Percentiles rank a stretch among this genome's conserved stretches.
phyloP scores from a whole-genome alignment of 2,797 vertebrate species.

The Pristis pectinata region DNA sequence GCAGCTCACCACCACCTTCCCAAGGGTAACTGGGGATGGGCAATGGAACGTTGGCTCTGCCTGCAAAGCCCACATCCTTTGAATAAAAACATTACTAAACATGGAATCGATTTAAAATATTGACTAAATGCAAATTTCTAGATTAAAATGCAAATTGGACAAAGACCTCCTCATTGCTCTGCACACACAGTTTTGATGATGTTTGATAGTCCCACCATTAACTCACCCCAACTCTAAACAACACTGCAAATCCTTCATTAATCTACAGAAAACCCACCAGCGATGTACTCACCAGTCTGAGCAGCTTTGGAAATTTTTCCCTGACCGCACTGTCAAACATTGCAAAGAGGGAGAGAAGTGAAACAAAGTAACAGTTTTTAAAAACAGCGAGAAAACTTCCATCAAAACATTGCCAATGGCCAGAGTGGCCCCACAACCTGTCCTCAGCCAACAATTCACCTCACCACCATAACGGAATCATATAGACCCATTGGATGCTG shows the following conservation, averaged over 20 bases:
- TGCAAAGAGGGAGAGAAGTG: constrained; percentile 43
- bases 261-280: neutral
- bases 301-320: constrained; percentile 73
- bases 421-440: constrained; percentile 42
- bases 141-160: neutral
- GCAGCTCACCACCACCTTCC: no score
- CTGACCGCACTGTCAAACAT: constrained; percentile 65
- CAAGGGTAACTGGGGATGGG: no score
- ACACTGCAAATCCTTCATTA: neutral
- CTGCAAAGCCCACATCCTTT: no score
- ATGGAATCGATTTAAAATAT: neutral
- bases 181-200: neutral
- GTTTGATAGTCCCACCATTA: neutral
- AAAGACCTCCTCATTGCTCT: neutral
- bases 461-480: constrained; percentile 36
- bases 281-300: constrained; percentile 66
- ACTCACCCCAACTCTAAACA: neutral
- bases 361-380: constrained; percentile 45
- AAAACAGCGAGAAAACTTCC: constrained; percentile 44
- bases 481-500: neutral
- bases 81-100: neutral
- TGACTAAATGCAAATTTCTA: neutral
- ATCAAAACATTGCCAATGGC: constrained; percentile 43
- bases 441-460: constrained; percentile 37
- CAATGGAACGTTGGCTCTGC: no score